Percentiles rank a stretch among this genome's conserved stretches.
These are phyloP conservation scores for Lydus trimaculatus DNA, from an alignment of 2,888 invertebrate genomes.

Conservation along the genomic window DNA sequence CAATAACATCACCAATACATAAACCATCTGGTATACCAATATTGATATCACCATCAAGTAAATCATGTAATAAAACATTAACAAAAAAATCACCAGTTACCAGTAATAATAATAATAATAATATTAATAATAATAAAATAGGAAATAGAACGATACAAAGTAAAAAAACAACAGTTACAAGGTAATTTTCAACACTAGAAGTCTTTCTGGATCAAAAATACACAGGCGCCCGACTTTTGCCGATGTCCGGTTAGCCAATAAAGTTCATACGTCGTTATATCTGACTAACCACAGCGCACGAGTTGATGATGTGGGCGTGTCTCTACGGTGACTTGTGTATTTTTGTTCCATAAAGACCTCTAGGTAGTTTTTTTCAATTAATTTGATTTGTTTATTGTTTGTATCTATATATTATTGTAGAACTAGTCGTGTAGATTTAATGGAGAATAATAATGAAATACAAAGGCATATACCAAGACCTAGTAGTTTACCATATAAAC, in stretches of 20 bases:
- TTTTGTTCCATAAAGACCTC: too few relatives aligned
- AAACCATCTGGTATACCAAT: conserved; percentile 69
- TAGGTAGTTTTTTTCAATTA: too few relatives aligned
- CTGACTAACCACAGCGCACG: too few relatives aligned
- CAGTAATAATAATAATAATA: conserved; percentile 23
- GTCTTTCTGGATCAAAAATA: too few relatives aligned
- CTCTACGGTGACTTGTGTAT: too few relatives aligned
- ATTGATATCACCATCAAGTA: conserved; percentile 53
- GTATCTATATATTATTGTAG: too few relatives aligned
- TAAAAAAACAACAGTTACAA: conserved; percentile 13
- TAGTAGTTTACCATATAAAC: conserved; percentile 74
- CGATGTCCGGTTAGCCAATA: too few relatives aligned
- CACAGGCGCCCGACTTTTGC: too few relatives aligned
- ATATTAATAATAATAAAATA: conserved; percentile 6
- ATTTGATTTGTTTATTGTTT: too few relatives aligned
- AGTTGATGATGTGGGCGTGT: too few relatives aligned
- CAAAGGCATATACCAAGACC: conserved; percentile 65
- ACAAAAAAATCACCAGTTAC: conserved; percentile 52
- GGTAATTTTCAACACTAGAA: conserved; percentile 14
- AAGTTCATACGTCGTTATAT: too few relatives aligned
- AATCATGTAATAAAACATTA: conserved; percentile 46
- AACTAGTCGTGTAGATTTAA: conserved; percentile 72
- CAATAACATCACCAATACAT: conserved; percentile 73
- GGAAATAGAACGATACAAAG: background rate
- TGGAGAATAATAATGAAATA: conserved; percentile 54